Evolutionary conservation across 2,113 vertebrate genomes (phyloP).

Genomic region (Pan troglodytes): NHGRI_mPanTro3-v2.1_pri NC_086015.1:71447001-71447500

Average conservation of each 20-base stretch:
- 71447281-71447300: background rate
- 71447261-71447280: background rate
- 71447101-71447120: background rate
- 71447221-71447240: background rate
- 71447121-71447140: background rate
- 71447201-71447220: background rate
- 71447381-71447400: background rate
- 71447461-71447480: background rate
- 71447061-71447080: too few species aligned
- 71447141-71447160: background rate
- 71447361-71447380: background rate
- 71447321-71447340: background rate
- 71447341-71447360: background rate
- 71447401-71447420: background rate
- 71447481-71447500: background rate
- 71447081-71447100: background rate
- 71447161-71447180: background rate
- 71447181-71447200: background rate
- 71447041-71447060: too few species aligned
- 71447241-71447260: background rate
- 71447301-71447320: background rate
- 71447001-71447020: too few species aligned
- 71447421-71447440: background rate
- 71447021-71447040: too few species aligned
- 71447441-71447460: background rate